Conservation (phyloP, 2,113 vertebrate genomes). For the Pica pica region DNA sequence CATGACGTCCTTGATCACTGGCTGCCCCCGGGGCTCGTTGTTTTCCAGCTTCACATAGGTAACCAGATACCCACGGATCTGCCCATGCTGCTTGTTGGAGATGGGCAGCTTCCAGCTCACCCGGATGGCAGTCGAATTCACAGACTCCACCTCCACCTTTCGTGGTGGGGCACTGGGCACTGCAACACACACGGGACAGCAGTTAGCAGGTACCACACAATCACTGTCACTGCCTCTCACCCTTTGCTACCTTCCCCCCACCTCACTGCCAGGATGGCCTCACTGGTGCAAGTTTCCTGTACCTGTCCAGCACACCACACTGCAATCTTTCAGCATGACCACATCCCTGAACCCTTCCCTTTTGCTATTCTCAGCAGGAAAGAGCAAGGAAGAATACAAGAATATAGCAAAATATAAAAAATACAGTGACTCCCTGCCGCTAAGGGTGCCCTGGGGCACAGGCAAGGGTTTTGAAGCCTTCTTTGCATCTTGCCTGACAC, state of each 20-base stretch:
- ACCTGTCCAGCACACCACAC: neutral
- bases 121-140: conserved; percentile 89
- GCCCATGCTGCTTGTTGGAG: conserved; percentile 87
- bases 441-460: neutral
- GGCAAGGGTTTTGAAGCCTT: neutral
- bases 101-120: conserved; percentile 92
- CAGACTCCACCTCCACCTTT: conserved; percentile 86
- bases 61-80: conserved; percentile 93
- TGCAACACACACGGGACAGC: conserved; percentile 52
- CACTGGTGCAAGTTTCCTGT: neutral
- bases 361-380: neutral
- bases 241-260: neutral
- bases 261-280: rapidly evolving
- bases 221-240: neutral
- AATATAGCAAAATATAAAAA: neutral
- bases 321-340: neutral
- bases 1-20: conserved; percentile 85
- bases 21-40: conserved; percentile 85
- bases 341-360: neutral
- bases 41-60: conserved; percentile 87
- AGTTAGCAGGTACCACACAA: neutral
- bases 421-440: neutral
- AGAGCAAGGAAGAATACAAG: neutral
- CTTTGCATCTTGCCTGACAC: neutral
- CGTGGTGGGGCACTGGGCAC: conserved; percentile 94